Base-by-base conservation (phyloP, 2,888 invertebrate genomes). In the Drosophila colorata region DNA sequence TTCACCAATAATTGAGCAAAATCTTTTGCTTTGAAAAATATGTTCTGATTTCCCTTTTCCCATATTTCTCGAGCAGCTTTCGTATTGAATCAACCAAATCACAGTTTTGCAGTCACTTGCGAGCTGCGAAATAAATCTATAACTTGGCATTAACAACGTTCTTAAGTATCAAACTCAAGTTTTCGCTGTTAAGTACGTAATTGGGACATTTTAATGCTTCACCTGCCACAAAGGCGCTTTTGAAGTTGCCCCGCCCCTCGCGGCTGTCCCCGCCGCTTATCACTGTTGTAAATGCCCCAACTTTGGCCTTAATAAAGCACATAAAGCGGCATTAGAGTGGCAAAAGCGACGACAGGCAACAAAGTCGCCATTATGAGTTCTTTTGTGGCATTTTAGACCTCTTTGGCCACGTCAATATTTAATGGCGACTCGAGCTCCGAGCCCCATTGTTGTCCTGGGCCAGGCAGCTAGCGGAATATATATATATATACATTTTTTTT, bases 361-460 rank as follows among this genome's bases (percentile, higher is more conserved):
- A 80, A 83, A 80, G 72, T 78, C 76, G 67, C 69, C 70, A 88
- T 85, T 85, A 85, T 80, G 87, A 84, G 76, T 87, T 88, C 85
- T 85, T 88, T 88, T 85, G 84, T 80, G 81, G 87, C 87, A 75
- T 85, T 88, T 80, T 76, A 74, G 88, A 68, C 78, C 74, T 69
- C 71, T 87, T 85, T 88, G 87, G 70, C 68, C 74, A 72, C 82
- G 73, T 85, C 82, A 88, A 85, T 88, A 79, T 85, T 85, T 85
- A 84, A 85, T 85, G 84, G 58, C 63, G 69, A 67, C 66, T 61
- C 64, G 44, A 71, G 87, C 28, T 23, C 18, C 37, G 2, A 16
- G 20, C 41, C 2, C 41, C 47, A 11, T 16, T 40, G 48, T 63
- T 48, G 37, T 61, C 64, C 56, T 59, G 38, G 51, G 58, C 58